Conservation (phyloP, 37 sponge, comb jelly and placozoan genomes). For the Hormiphora californensis region DNA sequence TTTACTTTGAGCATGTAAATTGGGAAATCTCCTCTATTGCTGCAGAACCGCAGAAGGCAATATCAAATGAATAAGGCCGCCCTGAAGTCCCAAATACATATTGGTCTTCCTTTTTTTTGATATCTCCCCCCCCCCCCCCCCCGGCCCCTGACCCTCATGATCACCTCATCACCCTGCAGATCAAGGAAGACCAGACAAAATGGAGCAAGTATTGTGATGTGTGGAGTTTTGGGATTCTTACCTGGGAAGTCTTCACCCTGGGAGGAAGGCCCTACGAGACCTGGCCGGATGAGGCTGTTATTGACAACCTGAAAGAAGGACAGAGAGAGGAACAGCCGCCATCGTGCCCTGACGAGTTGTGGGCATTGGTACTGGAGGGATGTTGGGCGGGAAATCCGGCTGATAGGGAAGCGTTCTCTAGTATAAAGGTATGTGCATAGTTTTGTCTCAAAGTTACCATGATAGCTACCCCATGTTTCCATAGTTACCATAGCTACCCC, state of each 20-base stretch:
- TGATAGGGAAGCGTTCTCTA: background rate
- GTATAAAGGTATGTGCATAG: background rate
- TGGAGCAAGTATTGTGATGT: conserved; percentile 40
- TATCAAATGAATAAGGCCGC: too few species aligned
- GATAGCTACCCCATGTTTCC: background rate
- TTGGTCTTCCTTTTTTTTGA: too few species aligned
- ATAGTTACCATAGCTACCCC: background rate
- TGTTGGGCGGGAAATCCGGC: background rate
- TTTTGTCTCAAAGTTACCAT: background rate
- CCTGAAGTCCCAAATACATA: too few species aligned
- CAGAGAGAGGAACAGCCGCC: conserved; percentile 38
- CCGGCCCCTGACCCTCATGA: too few species aligned
- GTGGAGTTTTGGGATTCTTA: conserved; percentile 11
- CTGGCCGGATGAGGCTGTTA: conserved; percentile 35
- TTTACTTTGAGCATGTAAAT: too few species aligned
- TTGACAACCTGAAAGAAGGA: background rate
- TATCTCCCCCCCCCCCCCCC: too few species aligned
- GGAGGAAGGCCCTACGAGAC: conserved; percentile 24
- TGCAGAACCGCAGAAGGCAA: too few species aligned
- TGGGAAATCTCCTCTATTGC: too few species aligned
- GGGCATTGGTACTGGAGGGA: background rate
- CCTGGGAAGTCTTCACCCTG: conserved; percentile 40
- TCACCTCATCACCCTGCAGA: background rate
- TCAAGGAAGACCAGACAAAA: background rate
- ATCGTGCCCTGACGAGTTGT: background rate